Base-by-base conservation (phyloP, 2,797 vertebrate genomes). In the Onychomys torridus region DNA sequence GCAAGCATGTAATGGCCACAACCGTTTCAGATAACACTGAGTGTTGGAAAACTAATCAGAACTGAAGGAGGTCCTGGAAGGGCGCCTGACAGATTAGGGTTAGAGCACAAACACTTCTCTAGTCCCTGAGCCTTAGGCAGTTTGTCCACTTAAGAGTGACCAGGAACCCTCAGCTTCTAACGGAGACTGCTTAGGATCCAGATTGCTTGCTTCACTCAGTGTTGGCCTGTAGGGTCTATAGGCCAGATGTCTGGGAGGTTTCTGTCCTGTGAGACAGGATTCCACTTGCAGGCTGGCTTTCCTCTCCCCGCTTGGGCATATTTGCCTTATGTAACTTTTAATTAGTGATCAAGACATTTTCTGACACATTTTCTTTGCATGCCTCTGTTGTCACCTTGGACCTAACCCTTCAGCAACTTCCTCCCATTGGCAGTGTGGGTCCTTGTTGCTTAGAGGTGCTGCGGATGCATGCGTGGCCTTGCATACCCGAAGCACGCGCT, bases 281-380 rank as follows among this genome's bases (percentile, higher is more conserved):
- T n/a, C 49, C 59, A 77, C 34, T 67, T n/a, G 40, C n/a, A 27
- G 57, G 14, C 34, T 37, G 12, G 59, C 75, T 46, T 78, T 32
- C n/a, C 29, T 77, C 57, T 25, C 19, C 16, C 27, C 11, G 46
- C 23, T 52, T 34, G 29, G 49, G 52, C 52, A 52, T 52, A 52
- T 84, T 89, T 40, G 71, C 73, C 37, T 89, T 67, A n/a, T 37
- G 6, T 90, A 90, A 82, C 46, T 43, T 94, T 29, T 82, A 61
- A 43, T 61, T 77, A 86, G 77, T 69, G 46, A 94, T n/a, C 93
- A 9, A 78, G 32, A 87, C 21, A 25, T 55, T 59, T 43, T 95
- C 49, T 78, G 55, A 96, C 32, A 79, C 29, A 52, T 89, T 78
- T 97, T 94, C 49, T 90, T 95, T 65, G 13, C 34, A 3, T 75